Evolutionary conservation across 2,113 vertebrate species (phyloP).

Genomic region (Egretta garzetta): DNA sequence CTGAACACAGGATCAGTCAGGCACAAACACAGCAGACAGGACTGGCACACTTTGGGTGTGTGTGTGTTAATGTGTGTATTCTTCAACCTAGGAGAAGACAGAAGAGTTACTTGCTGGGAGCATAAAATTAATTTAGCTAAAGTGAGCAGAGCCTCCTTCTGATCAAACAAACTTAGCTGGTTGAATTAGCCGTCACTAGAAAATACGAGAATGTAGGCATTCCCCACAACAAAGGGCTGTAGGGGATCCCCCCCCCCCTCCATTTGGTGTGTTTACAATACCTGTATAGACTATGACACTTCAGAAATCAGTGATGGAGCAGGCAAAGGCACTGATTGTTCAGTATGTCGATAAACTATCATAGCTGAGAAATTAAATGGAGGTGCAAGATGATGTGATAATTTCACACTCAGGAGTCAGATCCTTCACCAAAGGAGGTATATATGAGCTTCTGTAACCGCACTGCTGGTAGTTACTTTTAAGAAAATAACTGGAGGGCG

Average conservation of each 20-base stretch:
- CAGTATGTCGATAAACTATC: background rate
- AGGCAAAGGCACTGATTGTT: background rate
- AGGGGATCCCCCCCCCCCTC: accelerated
- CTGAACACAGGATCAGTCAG: accelerated
- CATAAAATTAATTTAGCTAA: background rate
- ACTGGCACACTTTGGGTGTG: background rate
- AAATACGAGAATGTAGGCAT: background rate
- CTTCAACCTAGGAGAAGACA: background rate
- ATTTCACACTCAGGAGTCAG: background rate
- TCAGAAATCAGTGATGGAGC: background rate
- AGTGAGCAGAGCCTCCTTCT: background rate
- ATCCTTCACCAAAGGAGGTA: background rate
- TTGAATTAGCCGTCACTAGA: background rate
- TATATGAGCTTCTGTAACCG: background rate
- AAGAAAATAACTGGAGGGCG: background rate
- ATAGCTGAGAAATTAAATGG: background rate
- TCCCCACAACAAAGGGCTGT: background rate
- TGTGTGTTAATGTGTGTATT: background rate
- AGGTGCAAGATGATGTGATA: background rate
- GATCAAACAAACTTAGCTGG: background rate
- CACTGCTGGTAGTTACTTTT: background rate
- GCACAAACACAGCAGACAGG: background rate
- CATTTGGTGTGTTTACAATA: background rate
- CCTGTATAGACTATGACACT: background rate
- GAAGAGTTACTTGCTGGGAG: background rate